Percentiles rank a stretch among this genome's conserved stretches.
Conservation (phyloP, 2,888 invertebrate genomes). For the Apotomis turbidana region DNA sequence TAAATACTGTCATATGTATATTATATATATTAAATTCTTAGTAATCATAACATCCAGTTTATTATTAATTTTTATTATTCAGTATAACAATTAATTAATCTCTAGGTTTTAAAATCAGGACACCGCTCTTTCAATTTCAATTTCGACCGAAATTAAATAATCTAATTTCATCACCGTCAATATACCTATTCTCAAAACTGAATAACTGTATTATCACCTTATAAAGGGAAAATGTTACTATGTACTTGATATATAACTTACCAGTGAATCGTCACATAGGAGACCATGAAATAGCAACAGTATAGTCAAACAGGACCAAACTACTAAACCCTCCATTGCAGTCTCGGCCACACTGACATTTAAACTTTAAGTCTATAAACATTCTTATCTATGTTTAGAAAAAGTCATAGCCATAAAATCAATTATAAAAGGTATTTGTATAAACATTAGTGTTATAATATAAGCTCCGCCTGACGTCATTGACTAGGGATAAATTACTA, state of each 20-base stretch:
- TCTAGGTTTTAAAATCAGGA: too few species aligned
- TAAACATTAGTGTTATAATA: constrained; percentile 24
- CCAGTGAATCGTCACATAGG: constrained; percentile 1
- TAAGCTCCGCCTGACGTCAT: not conserved
- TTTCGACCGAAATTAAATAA: too few species aligned
- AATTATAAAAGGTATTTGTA: constrained; percentile 21
- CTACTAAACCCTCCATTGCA: constrained; percentile 2
- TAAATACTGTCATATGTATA: too few species aligned
- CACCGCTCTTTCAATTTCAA: too few species aligned
- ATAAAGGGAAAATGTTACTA: too few species aligned
- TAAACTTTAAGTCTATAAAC: not conserved
- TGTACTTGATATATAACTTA: not conserved
- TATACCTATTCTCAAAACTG: too few species aligned
- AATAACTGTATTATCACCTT: too few species aligned
- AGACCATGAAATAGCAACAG: not conserved
- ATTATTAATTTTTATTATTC: too few species aligned
- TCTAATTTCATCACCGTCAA: too few species aligned
- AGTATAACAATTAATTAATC: too few species aligned
- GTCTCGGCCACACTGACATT: not conserved
- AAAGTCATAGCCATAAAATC: constrained; percentile 18
- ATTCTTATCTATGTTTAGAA: constrained; percentile 10
- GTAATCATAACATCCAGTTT: too few species aligned
- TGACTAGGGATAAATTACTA: not conserved
- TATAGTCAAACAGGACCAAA: constrained; percentile 13
- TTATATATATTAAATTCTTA: too few species aligned